Base-by-base conservation (phyloP, 2,888 invertebrate species). In the Calephelis perditalis region DNA sequence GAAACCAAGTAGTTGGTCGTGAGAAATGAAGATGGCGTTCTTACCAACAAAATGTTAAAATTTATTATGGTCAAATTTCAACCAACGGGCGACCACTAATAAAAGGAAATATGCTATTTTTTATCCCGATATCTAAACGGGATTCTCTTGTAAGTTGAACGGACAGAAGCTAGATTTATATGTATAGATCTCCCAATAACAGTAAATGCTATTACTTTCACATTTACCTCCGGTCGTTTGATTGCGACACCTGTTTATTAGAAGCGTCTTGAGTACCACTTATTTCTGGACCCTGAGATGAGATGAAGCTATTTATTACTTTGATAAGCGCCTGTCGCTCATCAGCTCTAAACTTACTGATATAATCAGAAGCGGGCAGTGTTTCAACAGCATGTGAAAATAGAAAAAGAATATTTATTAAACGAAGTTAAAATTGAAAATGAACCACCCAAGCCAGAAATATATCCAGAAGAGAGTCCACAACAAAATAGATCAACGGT, bases 401-500 rank as follows among this genome's bases (percentile, higher is more conserved):
- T 40, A 40, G 40, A 74, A 35, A 72, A 69, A 55, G 52, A 52
- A 6, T 11, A 10, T 49, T 75, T 75, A 11, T 69, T 77, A 57
- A 67, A 70, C 46, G 69, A 69, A 65, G 63, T 62, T 54, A 70
- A 73, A 68, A 67, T 59, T 49, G 59, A 66, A 57, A 69, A 65
- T 56, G 72, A 70, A 59, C 57, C 54, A 26, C 59, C 67, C 26
- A 70, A 71, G 40, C 35, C 65, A 52, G 63, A 69, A n/a, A 63
- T 62, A 47, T n/a, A 66, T 60, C 66, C 71, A 36, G 66, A 71
- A 58, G 73, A 63, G 11, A 74, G 69, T 63, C 65, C 70, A 4
- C 61, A 69, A 8, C 52, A 69, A 7, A 70, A 68, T 54, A 73
- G 75, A 60, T 70, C 74, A 2, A 79, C 84, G 56, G 82, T 81